Evolutionary conservation across 2,888 invertebrate genomes (phyloP).

Genomic region (Fragum fragum): DNA sequence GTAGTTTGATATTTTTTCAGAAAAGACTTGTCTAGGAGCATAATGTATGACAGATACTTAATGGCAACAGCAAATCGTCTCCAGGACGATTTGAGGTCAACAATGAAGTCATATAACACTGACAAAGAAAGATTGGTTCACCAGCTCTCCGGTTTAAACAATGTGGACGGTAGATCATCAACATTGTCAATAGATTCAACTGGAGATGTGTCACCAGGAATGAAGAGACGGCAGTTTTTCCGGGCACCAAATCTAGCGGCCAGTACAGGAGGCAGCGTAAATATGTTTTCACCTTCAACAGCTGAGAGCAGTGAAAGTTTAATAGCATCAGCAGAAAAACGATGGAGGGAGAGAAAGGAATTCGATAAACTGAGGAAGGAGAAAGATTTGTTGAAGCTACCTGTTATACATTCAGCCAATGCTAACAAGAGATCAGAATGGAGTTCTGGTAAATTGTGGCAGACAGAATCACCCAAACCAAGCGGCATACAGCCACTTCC

Average conservation of each 20-base stretch:
- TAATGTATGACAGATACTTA: conserved; percentile 70
- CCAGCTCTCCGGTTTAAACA: conserved; percentile 67
- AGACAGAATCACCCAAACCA: conserved; percentile 25
- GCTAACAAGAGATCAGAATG: conserved; percentile 61
- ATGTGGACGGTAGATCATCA: conserved; percentile 45
- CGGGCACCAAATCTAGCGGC: conserved; percentile 69
- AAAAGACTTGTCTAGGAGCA: background rate
- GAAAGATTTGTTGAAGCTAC: conserved; percentile 68
- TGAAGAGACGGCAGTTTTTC: conserved; percentile 54
- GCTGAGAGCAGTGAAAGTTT: conserved; percentile 25
- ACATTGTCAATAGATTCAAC: conserved; percentile 49
- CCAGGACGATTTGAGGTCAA: conserved; percentile 70
- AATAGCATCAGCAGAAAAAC: conserved; percentile 31
- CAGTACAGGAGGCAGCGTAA: conserved; percentile 35
- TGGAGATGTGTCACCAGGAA: conserved; percentile 34
- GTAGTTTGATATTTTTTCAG: no score
- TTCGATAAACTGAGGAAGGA: conserved; percentile 60
- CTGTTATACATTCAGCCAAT: conserved; percentile 65
- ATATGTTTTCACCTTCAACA: background rate
- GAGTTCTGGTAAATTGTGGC: conserved; percentile 70
- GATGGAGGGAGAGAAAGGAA: conserved; percentile 55
- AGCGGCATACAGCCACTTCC: conserved; percentile 62
- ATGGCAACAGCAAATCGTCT: conserved; percentile 70
- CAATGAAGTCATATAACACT: conserved; percentile 70
- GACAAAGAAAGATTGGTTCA: conserved; percentile 71